Evolutionary conservation across 2,888 invertebrate genomes (phyloP).

Genomic region (Eupelmus urozonus): DNA sequence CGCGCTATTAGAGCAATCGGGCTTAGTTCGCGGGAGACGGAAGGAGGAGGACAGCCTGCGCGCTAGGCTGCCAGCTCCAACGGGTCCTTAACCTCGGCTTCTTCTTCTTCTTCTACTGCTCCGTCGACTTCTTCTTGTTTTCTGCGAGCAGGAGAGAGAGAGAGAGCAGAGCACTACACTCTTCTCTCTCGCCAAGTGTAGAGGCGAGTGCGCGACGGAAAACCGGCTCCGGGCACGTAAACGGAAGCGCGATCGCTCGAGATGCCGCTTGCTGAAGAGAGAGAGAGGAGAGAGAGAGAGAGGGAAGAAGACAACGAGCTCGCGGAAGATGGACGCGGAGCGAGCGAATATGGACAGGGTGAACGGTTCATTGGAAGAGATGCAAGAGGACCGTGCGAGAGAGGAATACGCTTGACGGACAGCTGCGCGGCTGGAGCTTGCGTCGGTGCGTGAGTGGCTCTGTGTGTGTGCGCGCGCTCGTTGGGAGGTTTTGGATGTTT

Average conservation of each 20-base stretch:
- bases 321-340: conserved; percentile 18
- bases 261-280: conserved; percentile 16
- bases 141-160: background rate
- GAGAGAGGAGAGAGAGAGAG: too few relatives aligned
- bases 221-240: conserved; percentile 51
- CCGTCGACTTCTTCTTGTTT: background rate
- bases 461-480: too few relatives aligned
- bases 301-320: too few relatives aligned
- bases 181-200: background rate
- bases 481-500: too few relatives aligned
- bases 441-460: too few relatives aligned
- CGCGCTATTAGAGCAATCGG: background rate
- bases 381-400: background rate
- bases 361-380: conserved; percentile 32
- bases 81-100: conserved; percentile 63
- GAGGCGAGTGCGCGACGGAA: conserved; percentile 13
- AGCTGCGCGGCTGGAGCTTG: too few relatives aligned
- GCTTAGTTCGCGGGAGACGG: conserved; percentile 12
- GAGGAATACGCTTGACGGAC: background rate
- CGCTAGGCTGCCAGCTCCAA: too few relatives aligned
- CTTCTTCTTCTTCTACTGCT: background rate
- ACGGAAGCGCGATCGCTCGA: conserved; percentile 43
- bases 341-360: conserved; percentile 21
- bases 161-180: background rate
- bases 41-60: conserved; percentile 16